phyloP scores from a whole-genome alignment of 2,888 invertebrate species.

The Trachelus stipa region DNA sequence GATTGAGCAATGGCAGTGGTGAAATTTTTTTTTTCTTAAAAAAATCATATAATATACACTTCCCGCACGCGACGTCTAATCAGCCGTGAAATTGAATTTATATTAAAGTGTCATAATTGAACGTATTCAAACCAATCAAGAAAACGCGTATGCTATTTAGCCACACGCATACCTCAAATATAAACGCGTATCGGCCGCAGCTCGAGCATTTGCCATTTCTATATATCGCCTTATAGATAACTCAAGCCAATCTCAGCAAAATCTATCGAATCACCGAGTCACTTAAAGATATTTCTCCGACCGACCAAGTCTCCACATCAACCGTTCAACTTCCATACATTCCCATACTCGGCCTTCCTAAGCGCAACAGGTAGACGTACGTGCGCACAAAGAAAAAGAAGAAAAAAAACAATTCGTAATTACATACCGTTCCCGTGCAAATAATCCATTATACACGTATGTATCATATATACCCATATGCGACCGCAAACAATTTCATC shows the following conservation, averaged over 20 bases:
- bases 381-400: not conserved
- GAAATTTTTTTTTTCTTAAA: not conserved
- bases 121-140: not conserved
- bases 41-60: not conserved
- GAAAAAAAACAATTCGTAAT: not conserved
- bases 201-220: not conserved
- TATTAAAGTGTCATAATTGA: constrained; percentile 8
- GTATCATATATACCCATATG: not conserved
- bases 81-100: constrained; percentile 5
- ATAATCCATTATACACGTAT: not conserved
- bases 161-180: not conserved
- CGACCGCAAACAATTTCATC: not conserved
- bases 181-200: not conserved
- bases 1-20: not conserved
- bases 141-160: not conserved
- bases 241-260: not conserved
- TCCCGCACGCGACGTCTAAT: constrained; percentile 1
- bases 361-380: not conserved
- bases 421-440: not conserved
- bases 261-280: not conserved
- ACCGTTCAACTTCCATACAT: not conserved
- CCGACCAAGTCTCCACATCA: not conserved
- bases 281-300: not conserved
- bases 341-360: not conserved
- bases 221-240: not conserved